A percentile compares a stretch with the other conserved stretches of the same genome.
Conservation (phyloP, 2,888 invertebrate species). For the Hipparchia semele region DNA sequence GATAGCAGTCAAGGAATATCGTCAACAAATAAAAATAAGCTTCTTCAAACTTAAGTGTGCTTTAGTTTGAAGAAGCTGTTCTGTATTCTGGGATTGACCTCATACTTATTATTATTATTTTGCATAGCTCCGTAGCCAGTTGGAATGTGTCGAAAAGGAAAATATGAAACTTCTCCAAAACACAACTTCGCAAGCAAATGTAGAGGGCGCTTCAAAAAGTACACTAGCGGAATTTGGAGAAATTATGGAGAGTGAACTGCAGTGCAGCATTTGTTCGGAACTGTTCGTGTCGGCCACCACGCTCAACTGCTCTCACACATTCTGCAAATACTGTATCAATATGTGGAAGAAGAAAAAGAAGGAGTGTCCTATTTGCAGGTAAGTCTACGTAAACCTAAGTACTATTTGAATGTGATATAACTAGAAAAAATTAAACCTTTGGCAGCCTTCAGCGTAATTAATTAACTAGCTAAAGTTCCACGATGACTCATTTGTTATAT, state of each 20-base stretch:
- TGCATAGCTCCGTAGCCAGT: constrained; percentile 58
- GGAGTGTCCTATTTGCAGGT: constrained; percentile 89
- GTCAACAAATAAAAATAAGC: no score
- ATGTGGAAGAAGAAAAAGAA: constrained; percentile 87
- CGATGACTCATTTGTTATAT: background rate
- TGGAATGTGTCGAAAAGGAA: constrained; percentile 60
- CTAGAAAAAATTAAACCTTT: no score
- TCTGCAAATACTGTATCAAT: constrained; percentile 87
- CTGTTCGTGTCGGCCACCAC: constrained; percentile 87
- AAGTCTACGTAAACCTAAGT: constrained; percentile 9
- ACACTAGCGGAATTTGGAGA: constrained; percentile 72
- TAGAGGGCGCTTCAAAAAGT: constrained; percentile 52
- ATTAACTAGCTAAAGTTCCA: no score
- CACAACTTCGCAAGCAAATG: constrained; percentile 38
- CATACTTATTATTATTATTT: background rate
- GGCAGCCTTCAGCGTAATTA: no score
- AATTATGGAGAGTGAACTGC: constrained; percentile 87
- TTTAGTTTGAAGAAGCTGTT: no score
- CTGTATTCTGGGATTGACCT: no score
- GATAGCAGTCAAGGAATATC: no score
- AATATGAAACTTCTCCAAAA: constrained; percentile 58
- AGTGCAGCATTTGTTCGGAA: constrained; percentile 90
- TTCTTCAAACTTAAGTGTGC: no score
- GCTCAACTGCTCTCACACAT: constrained; percentile 89
- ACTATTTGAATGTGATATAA: no score